Conservation (phyloP, 2,888 invertebrate genomes). For the Horisme vitalbata region DNA sequence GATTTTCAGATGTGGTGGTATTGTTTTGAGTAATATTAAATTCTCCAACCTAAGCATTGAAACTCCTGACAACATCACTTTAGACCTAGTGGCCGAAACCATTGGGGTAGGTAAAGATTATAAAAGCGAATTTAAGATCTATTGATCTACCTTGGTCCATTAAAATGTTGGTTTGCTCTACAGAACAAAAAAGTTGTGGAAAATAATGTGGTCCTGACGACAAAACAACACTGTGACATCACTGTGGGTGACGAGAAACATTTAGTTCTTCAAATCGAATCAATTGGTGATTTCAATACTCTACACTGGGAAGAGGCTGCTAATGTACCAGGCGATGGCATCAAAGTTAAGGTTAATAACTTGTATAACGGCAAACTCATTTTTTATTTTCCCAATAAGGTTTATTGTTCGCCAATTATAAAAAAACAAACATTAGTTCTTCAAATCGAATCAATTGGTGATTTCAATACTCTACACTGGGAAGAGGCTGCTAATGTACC, state of each 20-base stretch:
- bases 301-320: constrained; percentile 6
- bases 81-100: background rate
- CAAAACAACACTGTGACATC: too few relatives aligned
- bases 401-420: too few relatives aligned
- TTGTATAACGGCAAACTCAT: too few relatives aligned
- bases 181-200: background rate
- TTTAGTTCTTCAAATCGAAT: constrained; percentile 1
- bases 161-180: background rate
- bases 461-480: too few relatives aligned
- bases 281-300: constrained; percentile 9
- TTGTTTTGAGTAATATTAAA: constrained; percentile 44
- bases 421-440: too few relatives aligned
- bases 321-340: background rate
- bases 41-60: constrained; percentile 40
- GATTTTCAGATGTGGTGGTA: constrained; percentile 52
- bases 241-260: too few relatives aligned
- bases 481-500: too few relatives aligned
- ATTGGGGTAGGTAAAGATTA: too few relatives aligned
- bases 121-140: too few relatives aligned
- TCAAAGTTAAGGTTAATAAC: constrained; percentile 13
- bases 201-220: too few relatives aligned
- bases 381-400: too few relatives aligned
- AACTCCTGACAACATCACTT: constrained; percentile 29
- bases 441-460: too few relatives aligned
- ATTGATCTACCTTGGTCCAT: background rate